Base-by-base conservation (phyloP, 1,140 invertebrate genomes). In the Prorops nasuta region DNA sequence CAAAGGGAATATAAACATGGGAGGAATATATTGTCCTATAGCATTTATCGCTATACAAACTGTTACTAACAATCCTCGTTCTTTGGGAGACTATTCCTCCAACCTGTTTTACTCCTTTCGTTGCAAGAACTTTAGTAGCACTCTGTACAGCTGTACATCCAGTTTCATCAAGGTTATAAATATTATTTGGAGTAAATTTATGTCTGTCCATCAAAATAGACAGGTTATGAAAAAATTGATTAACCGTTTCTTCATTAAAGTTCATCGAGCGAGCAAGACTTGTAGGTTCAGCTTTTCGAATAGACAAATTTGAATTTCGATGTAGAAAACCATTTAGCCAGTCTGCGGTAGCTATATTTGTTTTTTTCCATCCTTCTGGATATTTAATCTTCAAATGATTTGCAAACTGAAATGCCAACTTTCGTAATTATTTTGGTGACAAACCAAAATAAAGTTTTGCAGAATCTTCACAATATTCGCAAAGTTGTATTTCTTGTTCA, bases 221-320 rank as follows among this genome's bases (percentile, higher is more conserved):
- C 43, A 55, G 63, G 50, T 69, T 64, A 18, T 59, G 48, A 55
- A 67, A 74, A 60, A 76, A 76, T 41, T 41, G 36, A 40, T 48
- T 46, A 12, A 73, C 67, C 56, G 60, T 67, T 39, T 43, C 38
- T 50, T 58, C 58, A 44, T 80, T 80, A 51, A 80, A 81, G 34
- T 38, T 38, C 37, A 38, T 38, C 18, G 37, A 14, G 16, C 37
- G 16, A 17, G 37, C 37, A 16, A 38, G 37, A 17, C 37, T 38
- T 3, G 37, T 38, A n/a, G 37, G 15, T 17, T 38, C 17, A 17
- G 37, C 15, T 17, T 17, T 17, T 38, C 37, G 16, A 38, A 38
- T 38, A 17, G 37, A 38, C 18, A 38, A 17, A 6, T 38, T 17
- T 9, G 17, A 15, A 15, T 38, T 14, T 38, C 37, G 16, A 17